Conservation (phyloP, 1,140 invertebrate genomes). For the Danaus melanippus region DNA sequence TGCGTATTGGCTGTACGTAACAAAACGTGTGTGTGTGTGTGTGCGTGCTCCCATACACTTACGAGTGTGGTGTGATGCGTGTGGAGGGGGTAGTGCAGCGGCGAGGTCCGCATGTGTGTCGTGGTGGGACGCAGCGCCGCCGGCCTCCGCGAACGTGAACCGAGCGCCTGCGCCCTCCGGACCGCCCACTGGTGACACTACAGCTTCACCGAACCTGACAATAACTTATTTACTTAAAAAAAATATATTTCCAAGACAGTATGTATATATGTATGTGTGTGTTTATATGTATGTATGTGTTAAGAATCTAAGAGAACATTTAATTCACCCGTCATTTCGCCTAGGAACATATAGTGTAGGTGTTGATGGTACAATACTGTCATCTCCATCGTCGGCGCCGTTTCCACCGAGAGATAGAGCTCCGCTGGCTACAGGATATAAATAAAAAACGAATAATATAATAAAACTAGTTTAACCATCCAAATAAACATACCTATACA, state of each 20-base stretch:
- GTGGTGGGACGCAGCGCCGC: constrained; percentile 75
- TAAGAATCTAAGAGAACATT: background rate
- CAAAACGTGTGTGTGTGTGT: constrained; percentile 12
- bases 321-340: constrained; percentile 81
- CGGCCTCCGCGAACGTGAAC: constrained; percentile 82
- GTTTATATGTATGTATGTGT: too few relatives aligned
- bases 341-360: constrained; percentile 89
- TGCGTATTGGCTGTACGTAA: too few relatives aligned
- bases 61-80: constrained; percentile 48
- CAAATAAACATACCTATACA: too few relatives aligned
- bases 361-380: constrained; percentile 92
- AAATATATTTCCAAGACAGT: too few relatives aligned
- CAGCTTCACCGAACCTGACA: constrained; percentile 86
- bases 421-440: constrained; percentile 41
- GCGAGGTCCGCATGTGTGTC: constrained; percentile 84
- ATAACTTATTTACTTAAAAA: background rate
- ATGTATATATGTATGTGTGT: too few relatives aligned
- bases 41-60: too few relatives aligned
- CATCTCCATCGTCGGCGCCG: constrained; percentile 82
- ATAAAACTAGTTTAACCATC: too few relatives aligned
- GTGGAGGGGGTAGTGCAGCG: constrained; percentile 82
- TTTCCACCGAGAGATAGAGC: constrained; percentile 52
- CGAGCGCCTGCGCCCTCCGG: constrained; percentile 71
- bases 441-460: too few relatives aligned
- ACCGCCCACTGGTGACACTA: constrained; percentile 82